Percentiles rank a stretch among this genome's conserved stretches.
These are phyloP conservation scores for Lutraria rhynchaena DNA, from an alignment of 1,140 invertebrate species.

Conservation along the genomic window DNA sequence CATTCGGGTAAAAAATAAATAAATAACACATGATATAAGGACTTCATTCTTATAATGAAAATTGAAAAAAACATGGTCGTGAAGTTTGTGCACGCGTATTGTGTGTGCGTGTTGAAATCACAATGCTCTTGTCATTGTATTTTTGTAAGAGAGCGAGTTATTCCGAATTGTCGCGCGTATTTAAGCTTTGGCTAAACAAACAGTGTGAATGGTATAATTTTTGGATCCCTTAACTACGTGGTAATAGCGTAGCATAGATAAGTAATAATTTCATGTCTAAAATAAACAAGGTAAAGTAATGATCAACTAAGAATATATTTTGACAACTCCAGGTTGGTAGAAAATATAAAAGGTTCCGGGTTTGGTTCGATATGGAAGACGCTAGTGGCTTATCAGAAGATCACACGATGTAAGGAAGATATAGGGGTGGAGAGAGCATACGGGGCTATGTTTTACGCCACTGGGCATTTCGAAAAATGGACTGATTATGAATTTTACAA, in stretches of 20 bases:
- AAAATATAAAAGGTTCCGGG: conserved; percentile 30
- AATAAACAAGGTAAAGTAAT: neutral
- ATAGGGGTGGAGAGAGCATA: conserved; percentile 39
- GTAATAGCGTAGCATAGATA: neutral
- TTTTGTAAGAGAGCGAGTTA: too few relatives aligned
- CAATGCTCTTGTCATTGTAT: too few relatives aligned
- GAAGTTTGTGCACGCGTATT: too few relatives aligned
- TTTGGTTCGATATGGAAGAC: conserved; percentile 48
- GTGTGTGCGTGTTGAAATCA: too few relatives aligned
- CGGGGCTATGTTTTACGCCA: conserved; percentile 41
- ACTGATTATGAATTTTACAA: conserved; percentile 25
- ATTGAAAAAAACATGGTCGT: too few relatives aligned
- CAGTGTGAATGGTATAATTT: too few relatives aligned
- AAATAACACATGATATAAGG: too few relatives aligned
- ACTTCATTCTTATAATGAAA: too few relatives aligned
- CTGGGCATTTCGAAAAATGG: conserved; percentile 28
- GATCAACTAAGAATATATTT: neutral
- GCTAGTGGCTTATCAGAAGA: conserved; percentile 46
- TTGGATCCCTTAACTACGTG: too few relatives aligned
- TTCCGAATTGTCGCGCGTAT: too few relatives aligned
- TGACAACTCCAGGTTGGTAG: conserved; percentile 11
- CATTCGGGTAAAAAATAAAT: too few relatives aligned
- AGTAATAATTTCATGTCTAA: neutral
- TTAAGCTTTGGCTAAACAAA: too few relatives aligned
- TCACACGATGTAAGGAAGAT: conserved; percentile 44